A percentile compares a stretch with the other conserved stretches of the same genome.
Conservation (phyloP, 2,113 vertebrate species). For the Zapornia atra region DNA sequence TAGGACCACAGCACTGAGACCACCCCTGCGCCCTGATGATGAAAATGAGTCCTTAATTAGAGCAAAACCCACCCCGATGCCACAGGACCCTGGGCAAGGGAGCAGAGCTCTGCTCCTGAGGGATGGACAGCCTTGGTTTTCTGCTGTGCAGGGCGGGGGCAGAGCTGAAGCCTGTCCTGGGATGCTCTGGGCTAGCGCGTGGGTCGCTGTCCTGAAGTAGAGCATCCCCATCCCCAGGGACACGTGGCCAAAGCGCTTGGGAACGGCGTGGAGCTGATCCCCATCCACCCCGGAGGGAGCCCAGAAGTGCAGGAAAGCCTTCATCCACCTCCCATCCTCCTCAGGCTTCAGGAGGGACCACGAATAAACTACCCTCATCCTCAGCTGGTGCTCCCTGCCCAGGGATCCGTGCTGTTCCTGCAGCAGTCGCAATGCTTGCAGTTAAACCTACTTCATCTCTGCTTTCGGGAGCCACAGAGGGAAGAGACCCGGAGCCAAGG, state of each 20-base stretch:
- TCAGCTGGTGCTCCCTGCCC: fast-evolving
- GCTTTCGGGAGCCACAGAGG: background rate
- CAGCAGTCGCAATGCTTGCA: fast-evolving
- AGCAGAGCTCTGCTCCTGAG: background rate
- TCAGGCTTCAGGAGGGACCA: background rate
- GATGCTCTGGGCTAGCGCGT: fast-evolving
- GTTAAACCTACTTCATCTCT: background rate
- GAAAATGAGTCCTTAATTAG: fast-evolving
- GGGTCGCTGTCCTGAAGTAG: background rate
- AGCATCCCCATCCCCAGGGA: background rate
- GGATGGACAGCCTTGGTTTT: background rate
- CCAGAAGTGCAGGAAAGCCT: background rate
- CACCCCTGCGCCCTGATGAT: fast-evolving
- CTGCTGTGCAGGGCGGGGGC: background rate
- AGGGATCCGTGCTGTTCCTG: fast-evolving
- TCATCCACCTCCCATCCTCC: background rate
- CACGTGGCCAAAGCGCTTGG: fast-evolving
- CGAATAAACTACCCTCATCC: fast-evolving
- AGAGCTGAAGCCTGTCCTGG: background rate
- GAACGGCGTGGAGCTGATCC: background rate
- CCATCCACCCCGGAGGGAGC: fast-evolving
- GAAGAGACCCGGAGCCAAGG: background rate
- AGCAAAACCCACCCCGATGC: fast-evolving
- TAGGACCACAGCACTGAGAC: background rate
- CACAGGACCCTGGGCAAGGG: fast-evolving